phyloP scores from a whole-genome alignment of 2,888 invertebrate species.

The Glomeris marginata region DNA sequence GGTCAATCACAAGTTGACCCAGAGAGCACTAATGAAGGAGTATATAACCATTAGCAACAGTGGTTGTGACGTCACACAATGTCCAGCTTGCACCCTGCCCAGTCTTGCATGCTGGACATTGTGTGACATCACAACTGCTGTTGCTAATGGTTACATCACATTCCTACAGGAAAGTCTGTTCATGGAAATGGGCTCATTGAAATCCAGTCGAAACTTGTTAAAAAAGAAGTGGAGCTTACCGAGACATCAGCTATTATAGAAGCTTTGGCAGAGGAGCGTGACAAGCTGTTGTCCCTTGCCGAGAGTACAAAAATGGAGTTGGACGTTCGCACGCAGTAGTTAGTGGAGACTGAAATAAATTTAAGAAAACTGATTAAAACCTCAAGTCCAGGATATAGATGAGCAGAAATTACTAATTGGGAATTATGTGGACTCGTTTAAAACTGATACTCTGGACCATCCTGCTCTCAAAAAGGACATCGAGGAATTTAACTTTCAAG shows the following conservation, averaged over 20 bases:
- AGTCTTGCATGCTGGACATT: too few species aligned
- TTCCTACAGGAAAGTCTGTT: conserved; percentile 78
- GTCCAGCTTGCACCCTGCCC: too few species aligned
- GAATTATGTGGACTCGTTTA: conserved; percentile 34
- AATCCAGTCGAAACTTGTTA: conserved; percentile 43
- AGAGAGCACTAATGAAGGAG: conserved; percentile 54
- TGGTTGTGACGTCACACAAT: too few species aligned
- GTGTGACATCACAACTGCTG: conserved; percentile 66
- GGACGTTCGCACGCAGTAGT: background rate
- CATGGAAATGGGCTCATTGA: conserved; percentile 68
- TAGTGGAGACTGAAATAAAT: conserved; percentile 2
- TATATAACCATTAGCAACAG: conserved; percentile 8
- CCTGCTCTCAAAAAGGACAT: too few species aligned
- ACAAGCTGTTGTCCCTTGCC: conserved; percentile 28
- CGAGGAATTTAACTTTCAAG: too few species aligned
- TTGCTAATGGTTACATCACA: conserved; percentile 74
- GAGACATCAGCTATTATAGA: conserved; percentile 50
- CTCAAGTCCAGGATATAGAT: conserved; percentile 26
- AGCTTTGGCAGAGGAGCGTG: conserved; percentile 49
- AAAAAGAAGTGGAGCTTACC: conserved; percentile 50
- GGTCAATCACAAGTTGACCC: conserved; percentile 41
- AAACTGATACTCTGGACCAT: too few species aligned
- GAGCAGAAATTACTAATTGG: conserved; percentile 50
- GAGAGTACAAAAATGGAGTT: conserved; percentile 7
- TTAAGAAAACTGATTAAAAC: background rate